A percentile compares a stretch with the other conserved stretches of the same genome.
These are phyloP conservation scores for Nipponia nippon DNA, from an alignment of 2,113 vertebrate genomes.

Conservation along the genomic window DNA sequence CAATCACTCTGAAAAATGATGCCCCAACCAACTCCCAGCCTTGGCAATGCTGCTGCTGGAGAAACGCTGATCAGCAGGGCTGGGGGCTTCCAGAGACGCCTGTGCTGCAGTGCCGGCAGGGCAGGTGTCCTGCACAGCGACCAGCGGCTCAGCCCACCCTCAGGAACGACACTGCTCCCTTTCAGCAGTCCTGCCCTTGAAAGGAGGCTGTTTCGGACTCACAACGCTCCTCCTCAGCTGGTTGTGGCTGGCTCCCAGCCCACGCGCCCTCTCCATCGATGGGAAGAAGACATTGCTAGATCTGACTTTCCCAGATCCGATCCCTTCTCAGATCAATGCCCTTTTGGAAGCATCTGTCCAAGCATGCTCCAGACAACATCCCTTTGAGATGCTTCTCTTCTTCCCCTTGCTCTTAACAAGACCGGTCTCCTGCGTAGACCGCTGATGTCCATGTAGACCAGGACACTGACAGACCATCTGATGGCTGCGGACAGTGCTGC, in stretches of 20 bases:
- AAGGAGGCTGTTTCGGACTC: not conserved
- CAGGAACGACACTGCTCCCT: rapidly evolving
- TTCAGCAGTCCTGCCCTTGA: not conserved
- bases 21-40: not conserved
- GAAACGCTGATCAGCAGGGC: not conserved
- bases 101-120: not conserved
- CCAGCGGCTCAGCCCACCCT: not conserved
- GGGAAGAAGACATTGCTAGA: not conserved
- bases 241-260: not conserved
- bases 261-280: rapidly evolving
- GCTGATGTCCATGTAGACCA: not conserved
- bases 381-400: not conserved
- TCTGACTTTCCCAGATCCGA: not conserved
- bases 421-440: not conserved
- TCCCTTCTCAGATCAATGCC: not conserved
- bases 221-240: not conserved
- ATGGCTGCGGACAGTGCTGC: not conserved
- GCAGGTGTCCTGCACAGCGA: not conserved
- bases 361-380: not conserved
- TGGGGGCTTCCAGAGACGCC: not conserved
- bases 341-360: not conserved
- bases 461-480: not conserved
- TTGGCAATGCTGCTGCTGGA: not conserved
- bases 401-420: not conserved
- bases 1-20: not conserved